A percentile compares a stretch with the other conserved stretches of the same genome.
These are phyloP conservation scores for Pavo muticus DNA, from an alignment of 2,113 vertebrate genomes.

Conservation along the genomic window DNA sequence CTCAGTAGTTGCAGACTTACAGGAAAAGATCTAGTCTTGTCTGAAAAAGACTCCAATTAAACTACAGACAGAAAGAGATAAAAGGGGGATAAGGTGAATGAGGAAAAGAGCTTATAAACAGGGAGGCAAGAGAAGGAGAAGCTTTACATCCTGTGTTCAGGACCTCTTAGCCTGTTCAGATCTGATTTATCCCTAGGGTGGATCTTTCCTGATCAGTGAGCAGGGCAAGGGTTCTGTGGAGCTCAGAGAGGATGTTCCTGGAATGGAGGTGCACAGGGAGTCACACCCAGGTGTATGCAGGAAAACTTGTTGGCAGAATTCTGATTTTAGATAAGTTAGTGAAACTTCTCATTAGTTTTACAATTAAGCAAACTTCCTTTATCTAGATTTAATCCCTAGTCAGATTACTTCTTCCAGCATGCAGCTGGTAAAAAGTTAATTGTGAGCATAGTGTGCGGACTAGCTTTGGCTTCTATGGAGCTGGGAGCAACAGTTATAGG, in stretches of 20 bases:
- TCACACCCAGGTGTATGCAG: neutral
- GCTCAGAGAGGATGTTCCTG: neutral
- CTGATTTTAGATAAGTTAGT: neutral
- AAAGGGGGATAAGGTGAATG: neutral
- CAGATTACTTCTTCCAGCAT: neutral
- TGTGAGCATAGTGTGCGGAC: accelerated
- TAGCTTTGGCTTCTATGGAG: neutral
- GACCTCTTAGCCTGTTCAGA: neutral
- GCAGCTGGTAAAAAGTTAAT: neutral
- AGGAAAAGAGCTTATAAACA: neutral
- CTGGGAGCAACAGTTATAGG: neutral
- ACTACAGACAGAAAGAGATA: neutral
- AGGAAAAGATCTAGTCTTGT: neutral
- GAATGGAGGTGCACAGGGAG: neutral
- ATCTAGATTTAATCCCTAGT: neutral
- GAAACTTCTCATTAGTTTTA: neutral
- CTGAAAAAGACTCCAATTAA: slow-evolving; percentile 22
- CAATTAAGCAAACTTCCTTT: neutral
- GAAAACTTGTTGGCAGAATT: neutral
- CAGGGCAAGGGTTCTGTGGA: neutral
- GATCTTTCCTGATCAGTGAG: neutral
- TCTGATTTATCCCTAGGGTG: neutral
- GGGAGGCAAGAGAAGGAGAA: neutral
- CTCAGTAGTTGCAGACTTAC: neutral
- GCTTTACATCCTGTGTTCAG: neutral